Conservation (phyloP, 2,888 invertebrate genomes). For the Microdon myrmicae region DNA sequence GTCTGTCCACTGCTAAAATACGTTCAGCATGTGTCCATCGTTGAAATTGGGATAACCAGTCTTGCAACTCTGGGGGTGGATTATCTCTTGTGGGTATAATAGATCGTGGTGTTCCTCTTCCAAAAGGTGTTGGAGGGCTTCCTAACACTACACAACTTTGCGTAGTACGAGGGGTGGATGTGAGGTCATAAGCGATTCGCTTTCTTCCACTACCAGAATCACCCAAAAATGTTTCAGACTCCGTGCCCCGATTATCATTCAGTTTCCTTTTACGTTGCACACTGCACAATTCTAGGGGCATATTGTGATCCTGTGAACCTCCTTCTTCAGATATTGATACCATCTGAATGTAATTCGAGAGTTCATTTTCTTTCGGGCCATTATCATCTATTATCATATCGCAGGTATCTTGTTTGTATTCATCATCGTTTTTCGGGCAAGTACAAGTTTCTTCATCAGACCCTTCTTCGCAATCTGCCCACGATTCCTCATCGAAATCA, state of each 20-base stretch:
- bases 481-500: slow-evolving; percentile 60
- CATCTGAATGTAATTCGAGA: slow-evolving; percentile 60
- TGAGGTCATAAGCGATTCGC: slow-evolving; percentile 65
- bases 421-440: slow-evolving; percentile 63
- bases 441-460: slow-evolving; percentile 67
- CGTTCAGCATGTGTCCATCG: slow-evolving; percentile 91
- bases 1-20: slow-evolving; percentile 86
- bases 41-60: slow-evolving; percentile 81
- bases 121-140: slow-evolving; percentile 56
- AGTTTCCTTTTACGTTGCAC: slow-evolving; percentile 65
- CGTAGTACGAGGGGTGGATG: slow-evolving; percentile 61
- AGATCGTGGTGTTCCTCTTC: slow-evolving; percentile 67
- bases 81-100: slow-evolving; percentile 81
- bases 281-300: slow-evolving; percentile 45
- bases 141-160: slow-evolving; percentile 47
- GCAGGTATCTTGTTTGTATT: slow-evolving; percentile 59
- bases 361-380: slow-evolving; percentile 57
- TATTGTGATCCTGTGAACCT: slow-evolving; percentile 47
- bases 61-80: slow-evolving; percentile 80
- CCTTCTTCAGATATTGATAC: slow-evolving; percentile 60
- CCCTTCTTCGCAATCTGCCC: slow-evolving; percentile 66
- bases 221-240: slow-evolving; percentile 41
- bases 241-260: slow-evolving; percentile 61
- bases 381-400: slow-evolving; percentile 51
- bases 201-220: slow-evolving; percentile 60